Evolutionary conservation across 2,113 vertebrate genomes (phyloP), one percentile per base, ranked within the genome.

Genomic region (Rhagologus leucostigma): DNA sequence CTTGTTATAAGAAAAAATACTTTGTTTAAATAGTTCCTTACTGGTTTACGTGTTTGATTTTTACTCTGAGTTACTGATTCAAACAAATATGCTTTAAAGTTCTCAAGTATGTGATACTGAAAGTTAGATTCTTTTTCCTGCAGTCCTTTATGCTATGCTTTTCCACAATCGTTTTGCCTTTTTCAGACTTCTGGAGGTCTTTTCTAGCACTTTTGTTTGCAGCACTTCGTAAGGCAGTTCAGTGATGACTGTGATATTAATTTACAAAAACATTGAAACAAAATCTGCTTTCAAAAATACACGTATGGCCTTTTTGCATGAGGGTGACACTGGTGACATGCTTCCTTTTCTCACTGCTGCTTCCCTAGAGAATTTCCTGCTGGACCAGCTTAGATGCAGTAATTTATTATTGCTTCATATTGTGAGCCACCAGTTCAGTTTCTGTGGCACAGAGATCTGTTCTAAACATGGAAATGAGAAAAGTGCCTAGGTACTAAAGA

Each of bases 301-400:
- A 20, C 1, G 1, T 26, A 23, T 10, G 52, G 71, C 37, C 86
- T 65, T 77, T 93, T 83, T 89, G 87, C 62, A 16, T 63, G 52
- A 71, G 29, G 26, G 29, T 5, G 9, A 29, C 33, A 13, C 55
- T 88, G 47, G 67, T 69, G 84, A 62, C 47, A 41, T 42, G 44
- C 57, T 94, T 96, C 83, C 75, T 76, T 90, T 91, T 68, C 64
- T 92, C 76, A 57, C 44, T 89, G 79, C 68, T 87, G 60, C 84
- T 92, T 96, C 76, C 73, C 64, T 75, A 73, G 88, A 87, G 92
- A 94, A 63, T 92, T 88, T 95, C 88, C 92, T 94, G 64, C 87
- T 93, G 80, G 76, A 35, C 50, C 6, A 1, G 52, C 49, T 87
- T 93, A 46, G 4, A 1, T 29, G 47, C 33, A 81, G 12, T 93